These are phyloP conservation scores for Callocephalon fimbriatum DNA, from an alignment of 2,113 vertebrate genomes.

Conservation along the genomic window DNA sequence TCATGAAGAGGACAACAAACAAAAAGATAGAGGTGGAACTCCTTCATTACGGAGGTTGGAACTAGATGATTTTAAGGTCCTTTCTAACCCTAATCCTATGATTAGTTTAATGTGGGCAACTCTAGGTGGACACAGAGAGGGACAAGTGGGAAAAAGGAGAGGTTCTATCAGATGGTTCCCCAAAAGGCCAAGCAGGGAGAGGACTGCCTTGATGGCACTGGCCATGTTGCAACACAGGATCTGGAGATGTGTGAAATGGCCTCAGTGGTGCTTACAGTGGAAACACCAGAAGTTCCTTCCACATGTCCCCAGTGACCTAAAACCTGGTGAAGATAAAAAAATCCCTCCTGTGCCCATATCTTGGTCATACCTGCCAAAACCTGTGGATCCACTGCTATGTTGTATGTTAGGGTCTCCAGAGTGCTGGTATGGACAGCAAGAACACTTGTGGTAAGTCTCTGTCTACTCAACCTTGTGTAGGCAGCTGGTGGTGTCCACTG, in stretches of 20 bases:
- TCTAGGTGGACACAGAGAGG: not conserved
- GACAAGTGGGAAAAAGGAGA: not conserved
- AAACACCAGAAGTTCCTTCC: not conserved
- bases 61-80: not conserved
- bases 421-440: rapidly evolving
- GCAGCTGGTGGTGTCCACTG: not conserved
- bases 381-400: not conserved
- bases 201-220: not conserved
- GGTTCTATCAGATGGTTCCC: not conserved
- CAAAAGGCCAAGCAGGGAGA: not conserved
- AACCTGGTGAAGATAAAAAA: not conserved
- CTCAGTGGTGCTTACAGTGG: not conserved
- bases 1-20: not conserved
- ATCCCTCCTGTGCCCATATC: rapidly evolving
- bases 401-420: not conserved
- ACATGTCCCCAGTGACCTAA: not conserved
- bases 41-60: not conserved
- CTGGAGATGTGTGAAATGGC: not conserved
- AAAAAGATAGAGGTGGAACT: not conserved
- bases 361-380: not conserved
- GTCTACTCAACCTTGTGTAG: rapidly evolving
- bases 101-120: not conserved
- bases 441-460: not conserved
- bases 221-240: not conserved
- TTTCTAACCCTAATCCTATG: not conserved